A percentile compares a stretch with the other conserved stretches of the same genome.
These are phyloP conservation scores for Perca schrenkii DNA, from an alignment of 2,113 vertebrate species.

Conservation along the genomic window DNA sequence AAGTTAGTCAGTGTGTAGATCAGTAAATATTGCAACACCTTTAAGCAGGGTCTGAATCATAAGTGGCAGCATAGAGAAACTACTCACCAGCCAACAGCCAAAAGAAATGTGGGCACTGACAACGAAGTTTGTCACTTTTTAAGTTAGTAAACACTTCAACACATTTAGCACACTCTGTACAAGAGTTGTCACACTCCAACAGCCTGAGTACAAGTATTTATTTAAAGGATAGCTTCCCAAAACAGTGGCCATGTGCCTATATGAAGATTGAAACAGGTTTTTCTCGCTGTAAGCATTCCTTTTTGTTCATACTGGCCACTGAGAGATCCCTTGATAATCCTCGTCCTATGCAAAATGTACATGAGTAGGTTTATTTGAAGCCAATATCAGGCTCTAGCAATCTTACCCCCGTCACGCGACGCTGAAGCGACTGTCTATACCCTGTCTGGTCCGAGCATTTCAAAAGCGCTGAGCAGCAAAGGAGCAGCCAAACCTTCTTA, in stretches of 20 bases:
- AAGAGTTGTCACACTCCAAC: constrained; percentile 19
- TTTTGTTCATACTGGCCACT: neutral
- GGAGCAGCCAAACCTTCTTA: too few relatives aligned
- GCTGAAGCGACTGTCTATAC: too few relatives aligned
- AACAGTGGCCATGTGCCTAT: neutral
- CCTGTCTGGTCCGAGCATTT: too few relatives aligned
- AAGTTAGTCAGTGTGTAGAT: constrained; percentile 46
- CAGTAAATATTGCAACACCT: constrained; percentile 58
- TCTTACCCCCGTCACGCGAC: too few relatives aligned
- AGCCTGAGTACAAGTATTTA: neutral
- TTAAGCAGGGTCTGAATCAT: constrained; percentile 48
- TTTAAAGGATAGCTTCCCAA: neutral
- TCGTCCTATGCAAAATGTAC: neutral
- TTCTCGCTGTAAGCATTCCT: neutral
- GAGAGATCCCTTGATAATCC: neutral
- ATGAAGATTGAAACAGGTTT: neutral
- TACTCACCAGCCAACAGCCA: constrained; percentile 18
- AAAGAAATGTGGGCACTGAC: constrained; percentile 32
- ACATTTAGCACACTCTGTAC: constrained; percentile 44
- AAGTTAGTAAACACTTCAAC: constrained; percentile 46
- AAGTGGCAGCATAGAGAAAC: constrained; percentile 32
- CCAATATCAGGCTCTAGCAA: neutral
- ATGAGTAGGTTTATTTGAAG: neutral
- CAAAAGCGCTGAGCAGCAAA: too few relatives aligned
- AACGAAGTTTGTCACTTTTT: constrained; percentile 45